Conservation (phyloP, 2,888 invertebrate species). For the Drosophila ezoana region DNA sequence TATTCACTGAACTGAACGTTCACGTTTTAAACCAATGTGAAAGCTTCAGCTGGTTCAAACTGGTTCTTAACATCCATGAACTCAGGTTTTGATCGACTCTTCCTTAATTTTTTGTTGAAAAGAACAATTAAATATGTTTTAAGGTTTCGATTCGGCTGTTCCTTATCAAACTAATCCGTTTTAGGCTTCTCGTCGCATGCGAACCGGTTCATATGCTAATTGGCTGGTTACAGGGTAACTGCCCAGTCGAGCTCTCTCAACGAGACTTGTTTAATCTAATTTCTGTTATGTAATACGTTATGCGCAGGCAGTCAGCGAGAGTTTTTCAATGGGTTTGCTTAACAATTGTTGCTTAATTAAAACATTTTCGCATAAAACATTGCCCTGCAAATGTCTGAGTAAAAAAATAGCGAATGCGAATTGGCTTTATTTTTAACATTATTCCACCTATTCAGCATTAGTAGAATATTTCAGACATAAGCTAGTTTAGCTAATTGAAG, state of each 20-base stretch:
- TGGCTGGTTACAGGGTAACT: conserved; percentile 2
- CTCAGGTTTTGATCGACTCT: too few species aligned
- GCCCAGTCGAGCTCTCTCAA: background rate
- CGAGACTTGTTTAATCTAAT: conserved; percentile 10
- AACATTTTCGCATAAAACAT: conserved; percentile 25
- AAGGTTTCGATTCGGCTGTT: too few species aligned
- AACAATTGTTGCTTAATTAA: conserved; percentile 48
- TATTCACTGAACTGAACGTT: too few species aligned
- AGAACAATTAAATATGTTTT: too few species aligned
- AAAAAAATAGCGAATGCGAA: background rate
- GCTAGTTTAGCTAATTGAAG: too few species aligned
- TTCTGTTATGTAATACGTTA: conserved; percentile 20
- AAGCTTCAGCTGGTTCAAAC: too few species aligned
- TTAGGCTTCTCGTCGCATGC: too few species aligned
- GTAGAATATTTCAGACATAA: background rate
- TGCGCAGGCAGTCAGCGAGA: conserved; percentile 18
- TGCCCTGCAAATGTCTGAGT: background rate
- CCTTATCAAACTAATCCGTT: too few species aligned
- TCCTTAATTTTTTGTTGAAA: too few species aligned
- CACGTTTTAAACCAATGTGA: too few species aligned
- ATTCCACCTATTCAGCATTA: background rate
- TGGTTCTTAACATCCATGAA: too few species aligned
- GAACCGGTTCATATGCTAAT: too few species aligned
- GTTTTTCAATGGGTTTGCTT: conserved; percentile 24
- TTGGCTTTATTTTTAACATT: background rate